These are phyloP conservation scores for Chrysolina haemoptera DNA, from an alignment of 2,888 invertebrate species.

Conservation along the genomic window DNA sequence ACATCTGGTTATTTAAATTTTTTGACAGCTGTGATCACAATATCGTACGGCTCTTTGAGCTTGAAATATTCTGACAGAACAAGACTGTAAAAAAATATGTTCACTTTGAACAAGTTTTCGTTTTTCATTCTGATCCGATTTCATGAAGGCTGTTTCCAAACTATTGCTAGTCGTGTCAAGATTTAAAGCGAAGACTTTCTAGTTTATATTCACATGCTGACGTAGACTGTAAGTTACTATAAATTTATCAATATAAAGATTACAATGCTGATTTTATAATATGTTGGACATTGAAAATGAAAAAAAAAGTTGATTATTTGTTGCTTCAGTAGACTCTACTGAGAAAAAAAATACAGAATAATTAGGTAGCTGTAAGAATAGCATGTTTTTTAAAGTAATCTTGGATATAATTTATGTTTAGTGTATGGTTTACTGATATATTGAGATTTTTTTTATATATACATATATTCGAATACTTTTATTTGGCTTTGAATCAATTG, in stretches of 20 bases:
- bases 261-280: slow-evolving; percentile 52
- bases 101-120: slow-evolving; percentile 23
- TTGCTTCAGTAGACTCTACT: slow-evolving; percentile 43
- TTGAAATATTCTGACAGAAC: not conserved
- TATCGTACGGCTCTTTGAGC: not conserved
- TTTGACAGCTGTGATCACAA: no score
- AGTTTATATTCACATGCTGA: slow-evolving; percentile 55
- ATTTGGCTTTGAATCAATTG: slow-evolving; percentile 24
- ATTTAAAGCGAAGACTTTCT: slow-evolving; percentile 49
- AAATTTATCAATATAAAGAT: slow-evolving; percentile 32
- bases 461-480: slow-evolving; percentile 21
- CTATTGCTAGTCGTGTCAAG: slow-evolving; percentile 35
- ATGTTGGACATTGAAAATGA: slow-evolving; percentile 37
- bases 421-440: slow-evolving; percentile 31
- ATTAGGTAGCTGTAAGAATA: not conserved
- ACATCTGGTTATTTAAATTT: no score
- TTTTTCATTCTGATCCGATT: slow-evolving; percentile 17
- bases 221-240: slow-evolving; percentile 54
- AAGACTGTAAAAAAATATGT: slow-evolving; percentile 21
- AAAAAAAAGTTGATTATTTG: slow-evolving; percentile 39
- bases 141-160: slow-evolving; percentile 5
- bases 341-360: slow-evolving; percentile 31
- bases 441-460: slow-evolving; percentile 37
- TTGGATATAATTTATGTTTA: slow-evolving; percentile 13
- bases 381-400: slow-evolving; percentile 8